Percentiles rank a stretch among this genome's conserved stretches.
Conservation (phyloP, 2,888 invertebrate species). For the Zhuqinia jingwanae region DNA sequence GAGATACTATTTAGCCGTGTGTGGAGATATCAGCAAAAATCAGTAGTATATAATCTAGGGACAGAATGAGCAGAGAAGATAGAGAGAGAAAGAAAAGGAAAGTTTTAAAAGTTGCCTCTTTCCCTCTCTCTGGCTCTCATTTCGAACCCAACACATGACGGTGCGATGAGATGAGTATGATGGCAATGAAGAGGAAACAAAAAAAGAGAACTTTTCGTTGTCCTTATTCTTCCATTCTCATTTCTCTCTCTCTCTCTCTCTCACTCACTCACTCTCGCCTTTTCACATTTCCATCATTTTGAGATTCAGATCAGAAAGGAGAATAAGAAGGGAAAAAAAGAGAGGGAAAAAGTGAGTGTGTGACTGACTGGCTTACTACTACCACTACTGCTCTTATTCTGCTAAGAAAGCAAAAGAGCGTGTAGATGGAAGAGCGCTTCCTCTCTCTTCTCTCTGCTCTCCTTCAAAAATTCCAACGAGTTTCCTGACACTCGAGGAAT, state of each 20-base stretch:
- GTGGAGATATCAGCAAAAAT: too few relatives aligned
- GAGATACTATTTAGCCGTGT: background rate
- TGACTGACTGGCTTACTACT: background rate
- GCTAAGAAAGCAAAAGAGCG: too few relatives aligned
- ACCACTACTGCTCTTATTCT: too few relatives aligned
- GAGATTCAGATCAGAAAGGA: constrained; percentile 26
- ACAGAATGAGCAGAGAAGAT: background rate
- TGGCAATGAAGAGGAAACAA: constrained; percentile 44
- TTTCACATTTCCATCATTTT: background rate
- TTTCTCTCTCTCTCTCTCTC: background rate
- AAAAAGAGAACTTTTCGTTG: background rate
- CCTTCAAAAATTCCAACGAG: constrained; percentile 35
- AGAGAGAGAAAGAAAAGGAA: constrained; percentile 8
- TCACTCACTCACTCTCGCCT: background rate
- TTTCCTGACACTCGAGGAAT: constrained; percentile 42
- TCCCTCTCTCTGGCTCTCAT: background rate
- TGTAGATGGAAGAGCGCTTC: background rate
- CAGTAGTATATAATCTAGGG: background rate
- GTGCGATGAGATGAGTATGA: constrained; percentile 8
- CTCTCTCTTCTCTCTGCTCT: background rate
- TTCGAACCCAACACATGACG: background rate
- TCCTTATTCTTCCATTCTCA: constrained; percentile 3
- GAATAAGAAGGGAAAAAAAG: background rate
- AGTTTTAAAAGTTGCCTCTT: constrained; percentile 17
- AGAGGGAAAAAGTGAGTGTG: background rate